A percentile compares a stretch with the other conserved stretches of the same genome.
Evolutionary conservation across 37 sponge, comb jelly and placozoan genomes (phyloP).

Genomic region (Dysidea cf. avara): DNA sequence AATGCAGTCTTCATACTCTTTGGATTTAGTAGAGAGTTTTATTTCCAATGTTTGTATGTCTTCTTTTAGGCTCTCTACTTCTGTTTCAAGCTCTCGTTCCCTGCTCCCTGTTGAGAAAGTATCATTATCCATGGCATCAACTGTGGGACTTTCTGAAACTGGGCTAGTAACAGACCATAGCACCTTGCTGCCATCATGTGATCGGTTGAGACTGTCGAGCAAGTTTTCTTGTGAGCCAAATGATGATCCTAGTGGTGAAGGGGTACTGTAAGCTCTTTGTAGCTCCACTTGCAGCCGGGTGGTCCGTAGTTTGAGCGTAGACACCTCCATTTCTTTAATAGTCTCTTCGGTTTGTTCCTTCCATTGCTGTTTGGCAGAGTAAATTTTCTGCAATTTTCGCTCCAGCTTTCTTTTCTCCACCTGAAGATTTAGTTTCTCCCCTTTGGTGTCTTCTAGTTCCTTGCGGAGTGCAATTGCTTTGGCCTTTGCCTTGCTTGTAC

Average conservation of each 20-base stretch:
- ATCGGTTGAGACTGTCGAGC: too few species aligned
- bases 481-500: slow-evolving; percentile 30
- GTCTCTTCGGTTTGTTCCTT: slow-evolving; percentile 29
- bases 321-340: slow-evolving; percentile 43
- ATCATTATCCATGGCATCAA: too few species aligned
- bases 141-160: too few species aligned
- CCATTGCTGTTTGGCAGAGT: slow-evolving; percentile 19
- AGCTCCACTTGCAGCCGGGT: slow-evolving; percentile 37
- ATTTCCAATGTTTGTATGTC: neutral
- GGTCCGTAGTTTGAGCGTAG: slow-evolving; percentile 39
- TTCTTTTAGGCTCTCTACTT: slow-evolving; percentile 5
- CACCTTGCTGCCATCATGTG: too few species aligned
- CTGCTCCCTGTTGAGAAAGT: too few species aligned
- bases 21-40: neutral
- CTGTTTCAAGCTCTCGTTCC: neutral
- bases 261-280: too few species aligned
- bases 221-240: too few species aligned
- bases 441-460: slow-evolving; percentile 37
- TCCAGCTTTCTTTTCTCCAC: slow-evolving; percentile 35
- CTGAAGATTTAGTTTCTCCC: slow-evolving; percentile 41
- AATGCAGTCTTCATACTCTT: neutral
- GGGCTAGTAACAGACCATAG: too few species aligned
- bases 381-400: slow-evolving; percentile 25
- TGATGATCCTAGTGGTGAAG: too few species aligned
- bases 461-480: slow-evolving; percentile 22